Conservation (phyloP, 2,888 invertebrate species). For the Boloria selene region DNA sequence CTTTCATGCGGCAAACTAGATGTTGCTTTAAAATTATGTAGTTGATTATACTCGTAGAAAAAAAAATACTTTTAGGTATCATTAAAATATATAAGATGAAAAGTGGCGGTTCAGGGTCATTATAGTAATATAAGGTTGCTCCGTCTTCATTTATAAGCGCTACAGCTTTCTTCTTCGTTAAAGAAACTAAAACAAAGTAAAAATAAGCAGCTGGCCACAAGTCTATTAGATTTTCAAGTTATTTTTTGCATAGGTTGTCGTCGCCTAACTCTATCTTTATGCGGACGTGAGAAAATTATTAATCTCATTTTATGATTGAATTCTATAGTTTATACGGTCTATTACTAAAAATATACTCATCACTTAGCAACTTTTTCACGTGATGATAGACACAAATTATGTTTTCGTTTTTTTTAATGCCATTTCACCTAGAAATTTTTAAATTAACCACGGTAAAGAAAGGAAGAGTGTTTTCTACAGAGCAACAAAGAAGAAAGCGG, state of each 20-base stretch:
- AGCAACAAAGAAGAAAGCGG: conserved; percentile 76
- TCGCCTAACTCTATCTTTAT: conserved; percentile 75
- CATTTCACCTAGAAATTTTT: conserved; percentile 40
- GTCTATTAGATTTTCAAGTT: conserved; percentile 79
- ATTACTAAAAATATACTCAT: too few species aligned
- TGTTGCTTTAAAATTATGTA: conserved; percentile 26
- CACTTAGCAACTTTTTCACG: too few species aligned
- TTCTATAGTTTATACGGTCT: too few species aligned
- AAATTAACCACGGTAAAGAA: conserved; percentile 58
- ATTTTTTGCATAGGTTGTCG: conserved; percentile 77
- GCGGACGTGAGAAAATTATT: conserved; percentile 77
- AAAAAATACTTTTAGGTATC: conserved; percentile 54
- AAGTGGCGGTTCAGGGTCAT: conserved; percentile 75
- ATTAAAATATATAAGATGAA: conserved; percentile 77
- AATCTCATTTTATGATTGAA: conserved; percentile 41
- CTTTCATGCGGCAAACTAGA: not conserved
- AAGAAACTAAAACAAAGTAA: conserved; percentile 74
- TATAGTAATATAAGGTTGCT: conserved; percentile 78
- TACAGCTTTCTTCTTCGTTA: conserved; percentile 70
- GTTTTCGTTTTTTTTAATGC: too few species aligned
- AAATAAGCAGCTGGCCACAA: conserved; percentile 77
- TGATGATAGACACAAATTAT: too few species aligned
- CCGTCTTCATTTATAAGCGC: conserved; percentile 73
- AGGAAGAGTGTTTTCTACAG: conserved; percentile 77
- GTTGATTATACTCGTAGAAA: too few species aligned